Percentiles rank a stretch among this genome's conserved stretches.
Conservation (phyloP, 2,113 vertebrate genomes). For the Pheucticus melanocephalus region DNA sequence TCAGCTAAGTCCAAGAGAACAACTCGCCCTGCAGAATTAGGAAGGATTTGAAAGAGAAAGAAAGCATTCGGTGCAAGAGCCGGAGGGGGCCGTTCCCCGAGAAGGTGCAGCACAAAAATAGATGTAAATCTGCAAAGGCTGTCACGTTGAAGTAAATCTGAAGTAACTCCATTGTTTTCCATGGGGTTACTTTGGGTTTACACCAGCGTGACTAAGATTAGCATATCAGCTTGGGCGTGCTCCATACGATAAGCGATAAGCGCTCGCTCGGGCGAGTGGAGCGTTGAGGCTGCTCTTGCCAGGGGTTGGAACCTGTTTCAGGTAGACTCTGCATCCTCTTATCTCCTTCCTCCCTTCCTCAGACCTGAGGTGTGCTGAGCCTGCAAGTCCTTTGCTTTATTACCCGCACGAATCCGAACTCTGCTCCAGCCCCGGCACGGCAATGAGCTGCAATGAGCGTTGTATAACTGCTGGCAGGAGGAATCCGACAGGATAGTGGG, state of each 20-base stretch:
- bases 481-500: not conserved
- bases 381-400: not conserved
- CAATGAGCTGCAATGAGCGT: not conserved
- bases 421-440: not conserved
- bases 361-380: not conserved
- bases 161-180: constrained; percentile 41
- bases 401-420: not conserved
- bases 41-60: constrained; percentile 24
- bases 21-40: not conserved
- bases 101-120: constrained; percentile 17
- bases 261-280: fast-evolving
- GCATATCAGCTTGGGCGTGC: not conserved
- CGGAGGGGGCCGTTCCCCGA: fast-evolving
- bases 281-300: not conserved
- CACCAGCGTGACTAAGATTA: constrained; percentile 41
- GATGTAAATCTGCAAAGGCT: constrained; percentile 22
- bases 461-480: not conserved
- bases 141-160: constrained; percentile 35
- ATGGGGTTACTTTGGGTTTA: not conserved
- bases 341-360: fast-evolving
- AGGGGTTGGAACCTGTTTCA: not conserved
- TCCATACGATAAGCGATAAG: not conserved
- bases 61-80: not conserved
- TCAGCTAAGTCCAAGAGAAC: not conserved
- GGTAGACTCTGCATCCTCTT: not conserved